Percentiles rank a stretch among this genome's conserved stretches.
Evolutionary conservation across 2,797 vertebrate species (phyloP).

Genomic region (Acestrorhynchus altus): DNA sequence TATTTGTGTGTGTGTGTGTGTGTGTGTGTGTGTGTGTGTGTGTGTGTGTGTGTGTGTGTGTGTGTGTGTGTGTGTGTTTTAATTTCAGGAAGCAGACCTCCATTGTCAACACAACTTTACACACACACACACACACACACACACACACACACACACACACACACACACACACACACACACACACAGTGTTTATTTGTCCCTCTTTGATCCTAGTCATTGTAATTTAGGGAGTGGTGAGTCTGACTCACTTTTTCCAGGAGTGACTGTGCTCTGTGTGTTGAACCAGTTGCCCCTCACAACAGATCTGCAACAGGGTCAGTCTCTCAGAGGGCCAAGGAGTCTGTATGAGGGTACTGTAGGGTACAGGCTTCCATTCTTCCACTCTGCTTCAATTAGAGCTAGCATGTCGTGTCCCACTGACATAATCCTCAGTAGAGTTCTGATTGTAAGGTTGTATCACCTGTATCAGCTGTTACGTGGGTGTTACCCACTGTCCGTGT

Average conservation of each 20-base stretch:
- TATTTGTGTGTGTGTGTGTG: background rate
- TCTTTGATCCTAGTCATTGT: constrained; percentile 64
- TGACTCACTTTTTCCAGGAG: constrained; percentile 72
- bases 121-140: constrained; percentile 25
- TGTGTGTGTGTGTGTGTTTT: constrained; percentile 60
- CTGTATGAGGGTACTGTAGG: background rate
- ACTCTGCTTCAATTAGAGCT: background rate
- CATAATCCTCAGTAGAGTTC: too few species aligned
- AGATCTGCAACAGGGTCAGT: background rate
- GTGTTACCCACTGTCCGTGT: background rate
- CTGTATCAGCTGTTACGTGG: too few species aligned
- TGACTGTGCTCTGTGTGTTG: constrained; percentile 67
- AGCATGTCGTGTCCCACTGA: too few species aligned
- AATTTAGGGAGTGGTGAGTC: constrained; percentile 61
- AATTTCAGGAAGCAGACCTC: constrained; percentile 63
- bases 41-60: constrained; percentile 17
- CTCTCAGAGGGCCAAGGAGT: background rate
- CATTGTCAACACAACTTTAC: constrained; percentile 40
- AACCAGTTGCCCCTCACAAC: constrained; percentile 24
- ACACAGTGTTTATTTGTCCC: background rate
- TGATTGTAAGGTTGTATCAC: too few species aligned
- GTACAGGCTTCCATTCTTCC: background rate
- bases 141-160: too few species aligned
- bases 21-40: constrained; percentile 8
- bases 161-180: constrained; percentile 6